Base-by-base conservation (phyloP, 2,113 vertebrate genomes). In the Peromyscus leucopus region DNA sequence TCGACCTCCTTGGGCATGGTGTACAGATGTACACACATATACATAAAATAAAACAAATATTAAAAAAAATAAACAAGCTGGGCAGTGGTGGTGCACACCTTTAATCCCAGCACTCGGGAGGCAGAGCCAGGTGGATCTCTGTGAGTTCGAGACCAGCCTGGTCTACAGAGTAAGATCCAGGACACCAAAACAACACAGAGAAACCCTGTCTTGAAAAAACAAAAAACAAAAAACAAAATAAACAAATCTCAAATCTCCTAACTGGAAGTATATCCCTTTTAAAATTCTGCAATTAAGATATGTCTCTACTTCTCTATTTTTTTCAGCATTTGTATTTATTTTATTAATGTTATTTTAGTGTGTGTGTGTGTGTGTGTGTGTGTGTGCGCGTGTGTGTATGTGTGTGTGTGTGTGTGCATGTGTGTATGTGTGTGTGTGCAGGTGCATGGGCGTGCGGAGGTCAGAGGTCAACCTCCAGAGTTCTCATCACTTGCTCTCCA, bases 301-400 rank as follows among this genome's bases (percentile, higher is more conserved):
- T n/a, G 39, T 51, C 42, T 39, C 17, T 17, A 17, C 31, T 21
- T 63, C 22, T 10, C 15, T 36, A 22, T 59, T 79, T 93, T 65
- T 85, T 31, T 46, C n/a, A 83, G 31, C 26, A 85, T 65, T 36
- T 86, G 16, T 67, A 86, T 86, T 65, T 67, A 61, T 84, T 83
- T 83, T 26, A 33, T 86, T 46, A 83, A 39, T 39, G 55, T 8
- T 8, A 61, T 83, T 39, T 55, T 36, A 24, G 24, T 86, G 42
- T 33, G 61, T 28, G n/a, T 67, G 26, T 26, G 80, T 26, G 36
- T 26, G 48, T 57, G 17, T 57, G 19, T 61, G 10, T 42, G n/a
- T 46, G 2, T 86, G 42, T 33, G 83, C 17, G n/a, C 48, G 24
- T 86, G 42, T 33, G 61, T 26, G 48, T 57, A 4, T 57, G 21